Base-by-base conservation (phyloP, 1,140 invertebrate genomes). In the Paracyclopina nana region DNA sequence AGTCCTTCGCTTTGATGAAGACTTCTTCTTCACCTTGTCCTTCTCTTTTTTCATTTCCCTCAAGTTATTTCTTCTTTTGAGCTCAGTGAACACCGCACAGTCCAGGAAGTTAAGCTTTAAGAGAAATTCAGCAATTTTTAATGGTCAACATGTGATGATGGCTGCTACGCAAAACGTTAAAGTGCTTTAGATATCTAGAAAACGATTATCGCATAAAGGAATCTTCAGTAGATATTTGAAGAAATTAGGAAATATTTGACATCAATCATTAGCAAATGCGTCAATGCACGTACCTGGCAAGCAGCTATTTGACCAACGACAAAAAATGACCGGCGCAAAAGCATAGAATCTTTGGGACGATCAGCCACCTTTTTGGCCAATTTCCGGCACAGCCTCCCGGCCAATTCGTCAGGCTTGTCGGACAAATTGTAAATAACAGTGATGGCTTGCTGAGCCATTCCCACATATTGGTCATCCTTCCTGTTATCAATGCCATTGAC, bases 51-150 rank as follows among this genome's bases (percentile, higher is more conserved):
- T 59, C 52, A 63, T 55, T 56, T 70, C 59, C 56, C 65, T 50
- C 3, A 58, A 44, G 48, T 58, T 52, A 55, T 70, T 65, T 59
- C 71, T 58, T 57, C 75, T 58, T 57, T 79, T 80, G 51, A 80
- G 63, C 60, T 80, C 78, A 26, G 75, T 77, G 52, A 83, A 80
- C 9, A 86, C 70, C n/a, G n/a, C n/a, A n/a, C n/a, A n/a, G n/a
- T n/a, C n/a, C n/a, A n/a, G n/a, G n/a, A n/a, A n/a, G n/a, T n/a
- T n/a, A n/a, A n/a, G n/a, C n/a, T n/a, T n/a, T n/a, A n/a, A n/a
- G n/a, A n/a, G n/a, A n/a, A n/a, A n/a, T n/a, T n/a, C n/a, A n/a
- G n/a, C n/a, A n/a, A n/a, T n/a, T n/a, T n/a, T n/a, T n/a, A n/a
- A n/a, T n/a, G n/a, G n/a, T n/a, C n/a, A n/a, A n/a, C n/a, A n/a